These are phyloP conservation scores for Natator depressus DNA, from an alignment of 2,113 vertebrate genomes.

Conservation along the genomic window DNA sequence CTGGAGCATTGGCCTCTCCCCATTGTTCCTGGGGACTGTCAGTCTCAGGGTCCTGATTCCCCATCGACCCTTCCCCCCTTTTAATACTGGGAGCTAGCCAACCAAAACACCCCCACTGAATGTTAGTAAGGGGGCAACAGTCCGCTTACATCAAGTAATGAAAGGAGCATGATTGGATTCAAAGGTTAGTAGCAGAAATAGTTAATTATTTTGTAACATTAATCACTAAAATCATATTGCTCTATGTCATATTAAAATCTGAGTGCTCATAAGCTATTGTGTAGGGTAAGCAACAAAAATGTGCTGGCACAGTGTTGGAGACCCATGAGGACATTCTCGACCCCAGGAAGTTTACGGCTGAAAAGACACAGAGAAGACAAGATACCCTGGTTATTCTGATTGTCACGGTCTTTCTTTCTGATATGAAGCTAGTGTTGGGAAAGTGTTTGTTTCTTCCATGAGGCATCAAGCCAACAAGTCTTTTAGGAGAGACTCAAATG, in stretches of 20 bases:
- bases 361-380: not conserved
- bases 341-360: not conserved
- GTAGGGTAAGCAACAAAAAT: not conserved
- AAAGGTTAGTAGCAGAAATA: not conserved
- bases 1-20: no score
- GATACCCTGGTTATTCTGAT: not conserved
- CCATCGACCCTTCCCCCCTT: no score
- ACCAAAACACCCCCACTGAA: no score
- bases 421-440: not conserved
- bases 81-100: no score
- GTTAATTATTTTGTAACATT: not conserved
- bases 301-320: not conserved
- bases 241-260: accelerated
- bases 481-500: not conserved
- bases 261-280: not conserved
- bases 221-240: not conserved
- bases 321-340: not conserved
- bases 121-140: no score
- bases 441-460: not conserved
- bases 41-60: no score
- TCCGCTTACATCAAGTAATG: no score
- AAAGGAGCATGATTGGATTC: not conserved
- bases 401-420: not conserved
- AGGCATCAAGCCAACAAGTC: no score
- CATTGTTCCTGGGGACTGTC: no score